Conservation (phyloP, 2,113 vertebrate genomes). For the Microtus ochrogaster region DNA sequence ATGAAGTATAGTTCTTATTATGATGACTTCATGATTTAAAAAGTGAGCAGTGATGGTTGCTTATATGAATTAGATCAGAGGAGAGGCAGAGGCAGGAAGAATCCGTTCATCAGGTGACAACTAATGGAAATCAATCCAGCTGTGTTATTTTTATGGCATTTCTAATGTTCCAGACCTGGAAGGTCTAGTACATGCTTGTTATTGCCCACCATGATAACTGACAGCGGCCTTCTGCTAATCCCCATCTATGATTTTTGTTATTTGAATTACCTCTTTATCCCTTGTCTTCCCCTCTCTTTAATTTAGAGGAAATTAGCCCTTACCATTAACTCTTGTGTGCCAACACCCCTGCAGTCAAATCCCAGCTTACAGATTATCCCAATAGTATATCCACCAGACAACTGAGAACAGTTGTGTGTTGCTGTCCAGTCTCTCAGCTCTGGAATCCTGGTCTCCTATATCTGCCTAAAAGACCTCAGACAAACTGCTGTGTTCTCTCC, state of each 20-base stretch:
- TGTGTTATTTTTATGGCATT: background rate
- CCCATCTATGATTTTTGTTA: background rate
- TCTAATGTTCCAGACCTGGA: background rate
- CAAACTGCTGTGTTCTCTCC: background rate
- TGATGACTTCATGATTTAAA: background rate
- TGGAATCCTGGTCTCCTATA: background rate
- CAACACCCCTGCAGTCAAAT: background rate
- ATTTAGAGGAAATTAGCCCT: background rate
- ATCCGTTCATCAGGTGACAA: background rate
- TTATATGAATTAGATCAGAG: background rate
- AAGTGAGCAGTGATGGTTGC: background rate
- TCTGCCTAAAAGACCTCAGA: background rate
- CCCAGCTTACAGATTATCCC: background rate
- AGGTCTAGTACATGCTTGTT: background rate
- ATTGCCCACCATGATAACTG: background rate
- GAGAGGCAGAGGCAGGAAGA: background rate
- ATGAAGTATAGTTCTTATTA: background rate
- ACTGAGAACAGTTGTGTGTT: background rate
- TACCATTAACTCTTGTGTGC: background rate
- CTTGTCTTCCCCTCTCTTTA: background rate
- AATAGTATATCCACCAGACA: background rate
- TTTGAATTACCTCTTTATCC: background rate
- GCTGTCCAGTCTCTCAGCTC: background rate
- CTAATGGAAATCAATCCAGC: no score
- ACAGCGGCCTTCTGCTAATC: background rate